Evolutionary conservation across 92 coral and sea anemone species (phyloP).

Genomic region (Palythoa grandis): DNA sequence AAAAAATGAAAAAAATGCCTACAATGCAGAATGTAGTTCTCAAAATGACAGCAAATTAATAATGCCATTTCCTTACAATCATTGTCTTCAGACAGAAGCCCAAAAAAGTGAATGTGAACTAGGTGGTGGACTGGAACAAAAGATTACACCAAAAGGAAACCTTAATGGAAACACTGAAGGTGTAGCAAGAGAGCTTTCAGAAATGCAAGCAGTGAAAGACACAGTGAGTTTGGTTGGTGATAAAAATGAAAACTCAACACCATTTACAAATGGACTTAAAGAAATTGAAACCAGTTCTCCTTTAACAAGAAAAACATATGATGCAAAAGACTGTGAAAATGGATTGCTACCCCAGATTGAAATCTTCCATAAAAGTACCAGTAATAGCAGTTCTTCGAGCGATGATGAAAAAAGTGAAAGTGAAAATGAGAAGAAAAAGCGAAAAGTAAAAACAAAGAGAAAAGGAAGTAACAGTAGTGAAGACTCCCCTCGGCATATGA

Average conservation of each 20-base stretch:
- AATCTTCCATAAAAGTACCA: conserved; percentile 38
- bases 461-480: conserved; percentile 26
- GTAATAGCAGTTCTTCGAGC: conserved; percentile 43
- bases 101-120: neutral
- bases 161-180: neutral
- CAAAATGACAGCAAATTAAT: neutral
- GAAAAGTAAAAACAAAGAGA: conserved; percentile 48
- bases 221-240: neutral
- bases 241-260: conserved; percentile 22
- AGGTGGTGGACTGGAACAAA: neutral
- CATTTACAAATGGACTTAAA: conserved; percentile 19
- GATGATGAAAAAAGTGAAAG: conserved; percentile 42
- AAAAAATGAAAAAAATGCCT: neutral
- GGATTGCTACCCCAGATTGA: conserved; percentile 21
- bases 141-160: neutral
- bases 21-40: neutral
- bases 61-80: neutral
- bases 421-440: conserved; percentile 38
- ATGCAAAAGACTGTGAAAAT: neutral
- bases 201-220: conserved; percentile 29
- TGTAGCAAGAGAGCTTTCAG: conserved; percentile 2
- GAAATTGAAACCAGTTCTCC: conserved; percentile 18
- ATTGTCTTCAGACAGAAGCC: conserved; percentile 7
- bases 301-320: neutral
- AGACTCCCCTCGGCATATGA: conserved; percentile 42